Evolutionary conservation across 2,113 vertebrate species (phyloP).

Genomic region (Cacatua alba): DNA sequence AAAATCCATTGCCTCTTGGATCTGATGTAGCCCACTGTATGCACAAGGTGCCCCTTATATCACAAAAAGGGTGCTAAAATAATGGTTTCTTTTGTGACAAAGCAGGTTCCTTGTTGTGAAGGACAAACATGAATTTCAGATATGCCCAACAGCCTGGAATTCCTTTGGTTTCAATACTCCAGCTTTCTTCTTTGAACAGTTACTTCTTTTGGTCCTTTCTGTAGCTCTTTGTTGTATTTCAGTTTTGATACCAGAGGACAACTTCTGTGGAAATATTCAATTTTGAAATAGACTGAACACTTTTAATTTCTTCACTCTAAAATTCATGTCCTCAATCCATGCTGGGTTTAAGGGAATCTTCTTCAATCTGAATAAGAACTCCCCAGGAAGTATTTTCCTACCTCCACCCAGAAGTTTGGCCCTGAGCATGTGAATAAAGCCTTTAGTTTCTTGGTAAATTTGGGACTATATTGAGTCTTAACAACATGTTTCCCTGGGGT

Average conservation of each 20-base stretch:
- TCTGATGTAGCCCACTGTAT: fast-evolving
- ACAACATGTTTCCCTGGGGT: background rate
- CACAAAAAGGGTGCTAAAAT: background rate
- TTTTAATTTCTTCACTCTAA: background rate
- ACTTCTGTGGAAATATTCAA: background rate
- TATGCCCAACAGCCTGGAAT: background rate
- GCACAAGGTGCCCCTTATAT: background rate
- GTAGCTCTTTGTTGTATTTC: background rate
- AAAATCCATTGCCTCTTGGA: background rate
- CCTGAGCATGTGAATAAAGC: background rate
- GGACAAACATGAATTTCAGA: background rate
- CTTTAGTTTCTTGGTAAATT: background rate
- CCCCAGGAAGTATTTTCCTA: background rate
- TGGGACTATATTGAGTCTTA: background rate
- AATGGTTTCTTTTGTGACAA: background rate
- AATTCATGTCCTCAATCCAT: background rate
- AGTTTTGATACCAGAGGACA: background rate
- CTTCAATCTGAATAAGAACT: background rate
- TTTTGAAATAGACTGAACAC: background rate
- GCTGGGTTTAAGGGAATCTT: background rate
- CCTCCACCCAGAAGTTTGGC: background rate
- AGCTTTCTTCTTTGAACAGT: background rate
- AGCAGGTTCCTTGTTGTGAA: background rate
- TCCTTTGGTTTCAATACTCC: background rate
- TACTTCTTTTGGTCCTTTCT: background rate